phyloP scores from a whole-genome alignment of 2,113 vertebrate genomes.

The Microcebus murinus region DNA sequence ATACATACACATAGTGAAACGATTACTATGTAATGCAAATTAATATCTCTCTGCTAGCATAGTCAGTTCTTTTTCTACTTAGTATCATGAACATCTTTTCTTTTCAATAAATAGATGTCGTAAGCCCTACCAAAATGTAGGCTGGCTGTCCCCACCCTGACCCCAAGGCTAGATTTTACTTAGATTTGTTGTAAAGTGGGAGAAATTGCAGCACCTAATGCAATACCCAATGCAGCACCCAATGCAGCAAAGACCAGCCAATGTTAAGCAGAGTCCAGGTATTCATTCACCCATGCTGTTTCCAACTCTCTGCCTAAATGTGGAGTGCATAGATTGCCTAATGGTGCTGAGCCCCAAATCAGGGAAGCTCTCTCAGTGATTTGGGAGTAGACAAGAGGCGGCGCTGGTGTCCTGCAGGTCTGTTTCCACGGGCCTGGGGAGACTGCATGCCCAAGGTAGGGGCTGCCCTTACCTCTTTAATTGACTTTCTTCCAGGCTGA shows the following conservation, averaged over 20 bases:
- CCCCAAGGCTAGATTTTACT: neutral
- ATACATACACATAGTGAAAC: neutral
- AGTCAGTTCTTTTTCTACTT: neutral
- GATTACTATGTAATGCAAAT: neutral
- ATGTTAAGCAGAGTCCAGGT: neutral
- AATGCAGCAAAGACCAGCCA: neutral
- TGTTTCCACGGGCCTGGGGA: neutral
- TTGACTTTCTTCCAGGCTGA: neutral
- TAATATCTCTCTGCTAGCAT: neutral
- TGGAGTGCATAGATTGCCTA: neutral
- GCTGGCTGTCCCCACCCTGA: neutral
- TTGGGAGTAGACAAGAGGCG: neutral
- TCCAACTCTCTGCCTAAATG: neutral
- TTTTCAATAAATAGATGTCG: neutral
- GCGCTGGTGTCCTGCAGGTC: neutral
- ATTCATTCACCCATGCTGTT: too few species aligned
- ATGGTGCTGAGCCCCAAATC: too few species aligned
- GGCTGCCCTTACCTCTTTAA: neutral
- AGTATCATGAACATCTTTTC: neutral
- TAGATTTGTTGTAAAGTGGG: neutral
- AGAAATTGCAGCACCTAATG: neutral
- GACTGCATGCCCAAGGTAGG: neutral
- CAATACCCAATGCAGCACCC: neutral
- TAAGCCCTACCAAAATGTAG: neutral
- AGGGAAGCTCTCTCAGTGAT: neutral